Evolutionary conservation across 2,888 invertebrate species (phyloP), one percentile per base, ranked within the genome.

Genomic region (Orchesellides sinensis): DNA sequence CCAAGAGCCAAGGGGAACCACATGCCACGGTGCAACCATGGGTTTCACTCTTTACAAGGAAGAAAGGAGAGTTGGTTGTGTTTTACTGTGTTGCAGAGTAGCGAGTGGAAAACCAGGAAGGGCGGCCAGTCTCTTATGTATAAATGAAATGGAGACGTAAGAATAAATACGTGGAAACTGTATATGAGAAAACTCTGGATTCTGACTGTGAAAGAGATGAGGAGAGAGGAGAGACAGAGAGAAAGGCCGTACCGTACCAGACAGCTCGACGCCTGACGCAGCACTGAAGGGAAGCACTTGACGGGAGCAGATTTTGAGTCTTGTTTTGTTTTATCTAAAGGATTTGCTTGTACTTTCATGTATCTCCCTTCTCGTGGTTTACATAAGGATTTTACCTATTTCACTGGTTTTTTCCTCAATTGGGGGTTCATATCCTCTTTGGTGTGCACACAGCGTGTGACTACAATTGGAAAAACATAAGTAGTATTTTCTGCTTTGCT

Each of bases 191-290:
- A 49, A 49, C 5, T 49, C n/a, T 10, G 10, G 17, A 8, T 12
- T 54, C 32, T 35, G 17, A 32, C 21, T 10, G 40, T 40, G 40
- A 40, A 23, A 56, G 56, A 23, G n/a, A n/a, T n/a, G n/a, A 40
- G 40, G n/a, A 29, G 59, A 59, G 29, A 27, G n/a, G 17, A 59
- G 59, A 54, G 23, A 10, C 40, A 63, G 63, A n/a, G n/a, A 29
- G 59, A 59, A 25, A 27, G n/a, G 17, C 27, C 29, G 25, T 10
- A 10, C 40, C 35, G 63, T 21, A 77, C 81, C 77, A 84, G 84
- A 84, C 84, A 80, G 84, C 81, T 81, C 77, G 84, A 84, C 84
- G 84, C 81, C 84, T 81, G 74, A 83, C 54, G 52, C 35, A 61
- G 61, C 56, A 83, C 83, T 83, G 74, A 74, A 47, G 29, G 56